Evolutionary conservation across 2,888 invertebrate species (phyloP).

Genomic region (Blastobasis adustella): DNA sequence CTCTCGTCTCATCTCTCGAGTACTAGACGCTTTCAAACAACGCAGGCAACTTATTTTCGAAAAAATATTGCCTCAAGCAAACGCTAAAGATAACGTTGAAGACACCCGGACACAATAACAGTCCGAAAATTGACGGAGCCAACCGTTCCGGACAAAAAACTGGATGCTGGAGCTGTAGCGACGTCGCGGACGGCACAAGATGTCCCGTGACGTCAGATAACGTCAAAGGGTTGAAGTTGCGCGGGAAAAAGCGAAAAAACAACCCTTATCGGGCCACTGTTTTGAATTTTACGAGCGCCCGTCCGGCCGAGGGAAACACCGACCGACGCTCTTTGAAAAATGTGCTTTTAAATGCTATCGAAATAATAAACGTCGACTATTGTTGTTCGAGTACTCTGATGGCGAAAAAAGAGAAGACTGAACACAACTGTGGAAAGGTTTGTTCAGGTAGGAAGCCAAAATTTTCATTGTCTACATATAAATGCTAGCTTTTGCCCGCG

Average conservation of each 20-base stretch:
- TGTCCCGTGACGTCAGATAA: constrained; percentile 62
- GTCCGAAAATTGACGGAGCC: constrained; percentile 35
- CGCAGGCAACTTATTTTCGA: constrained; percentile 3
- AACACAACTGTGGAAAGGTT: no score
- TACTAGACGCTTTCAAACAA: constrained; percentile 1
- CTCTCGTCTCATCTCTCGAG: no score
- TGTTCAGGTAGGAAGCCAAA: no score
- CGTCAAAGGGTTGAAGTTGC: constrained; percentile 67
- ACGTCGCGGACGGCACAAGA: constrained; percentile 39
- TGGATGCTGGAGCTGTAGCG: background rate
- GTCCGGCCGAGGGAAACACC: constrained; percentile 15
- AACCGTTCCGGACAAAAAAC: background rate
- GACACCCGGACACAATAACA: constrained; percentile 4
- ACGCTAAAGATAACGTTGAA: no score
- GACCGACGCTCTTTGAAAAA: constrained; percentile 16
- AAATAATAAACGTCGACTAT: no score
- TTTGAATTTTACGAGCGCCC: constrained; percentile 25
- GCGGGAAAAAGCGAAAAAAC: constrained; percentile 39
- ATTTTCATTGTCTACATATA: no score
- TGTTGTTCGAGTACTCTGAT: no score
- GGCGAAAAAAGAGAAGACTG: no score
- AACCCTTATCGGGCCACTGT: constrained; percentile 44
- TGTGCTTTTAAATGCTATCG: no score
- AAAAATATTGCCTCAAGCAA: background rate
- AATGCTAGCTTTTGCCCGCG: no score